Evolutionary conservation across 2,888 invertebrate species (phyloP), one percentile per base, ranked within the genome.

Genomic region (Geotrupes spiniger): DNA sequence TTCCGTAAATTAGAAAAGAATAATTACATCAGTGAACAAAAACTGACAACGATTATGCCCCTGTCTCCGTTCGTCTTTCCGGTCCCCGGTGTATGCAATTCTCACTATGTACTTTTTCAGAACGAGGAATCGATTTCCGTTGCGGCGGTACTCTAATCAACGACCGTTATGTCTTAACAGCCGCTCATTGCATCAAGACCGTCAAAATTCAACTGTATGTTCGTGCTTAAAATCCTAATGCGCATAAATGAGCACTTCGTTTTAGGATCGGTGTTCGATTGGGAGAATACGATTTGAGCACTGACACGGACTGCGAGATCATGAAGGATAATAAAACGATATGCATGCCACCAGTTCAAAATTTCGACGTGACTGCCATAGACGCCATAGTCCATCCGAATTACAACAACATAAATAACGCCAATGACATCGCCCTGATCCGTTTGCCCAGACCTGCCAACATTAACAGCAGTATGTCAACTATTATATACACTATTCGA

Each of bases 131-230:
- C 2, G 63, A 64, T 16, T 67, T 63, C 42, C 58, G 59, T 47
- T 78, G 78, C 54, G 78, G 76, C 2, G 78, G 76, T 10, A 73
- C 72, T 0, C 58, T 78, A 2, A 75, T 78, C 45, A 75, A 58
- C 46, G 64, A 66, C 1, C 66, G 73, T 17, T 78, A 76, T 57
- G 66, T 78, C 3, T 53, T 78, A 26, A 78, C 78, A 2, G 78
- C 78, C 1, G 77, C 75, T 4, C 88, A 88, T 60, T 89, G 88
- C 59, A 58, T 66, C 25, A 37, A 57, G 4, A 60, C 42, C n/a
- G 4, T 27, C 11, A 33, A 12, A n/a, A 15, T 36, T 33, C 15
- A 14, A 31, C 21, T 49, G 49, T 49, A 2, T 2, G 10, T 11
- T 4, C 2, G 2, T 12, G 2, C 11, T 33, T 33, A 33, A 12